A percentile compares a stretch with the other conserved stretches of the same genome.
These are phyloP conservation scores for Parus major DNA, from an alignment of 2,113 vertebrate species.

Conservation along the genomic window DNA sequence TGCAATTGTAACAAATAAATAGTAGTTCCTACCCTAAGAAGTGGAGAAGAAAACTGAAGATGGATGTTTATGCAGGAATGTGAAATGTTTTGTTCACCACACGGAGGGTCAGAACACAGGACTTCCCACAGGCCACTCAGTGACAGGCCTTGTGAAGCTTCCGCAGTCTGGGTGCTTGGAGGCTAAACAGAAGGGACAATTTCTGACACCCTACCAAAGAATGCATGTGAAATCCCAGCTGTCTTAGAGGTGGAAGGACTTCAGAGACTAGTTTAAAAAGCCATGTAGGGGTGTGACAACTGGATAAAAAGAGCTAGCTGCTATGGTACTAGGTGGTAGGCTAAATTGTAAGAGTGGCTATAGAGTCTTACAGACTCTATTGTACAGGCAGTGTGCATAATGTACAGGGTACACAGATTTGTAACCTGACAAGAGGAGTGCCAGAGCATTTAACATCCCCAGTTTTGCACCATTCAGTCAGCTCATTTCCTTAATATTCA, in stretches of 20 bases:
- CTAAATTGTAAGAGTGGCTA: background rate
- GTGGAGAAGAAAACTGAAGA: background rate
- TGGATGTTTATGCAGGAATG: background rate
- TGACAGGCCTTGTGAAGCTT: background rate
- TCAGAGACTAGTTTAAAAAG: background rate
- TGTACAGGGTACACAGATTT: background rate
- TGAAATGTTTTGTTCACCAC: background rate
- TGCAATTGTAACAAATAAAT: background rate
- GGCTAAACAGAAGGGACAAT: background rate
- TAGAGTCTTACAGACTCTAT: background rate
- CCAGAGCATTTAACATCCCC: background rate
- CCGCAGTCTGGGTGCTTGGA: background rate
- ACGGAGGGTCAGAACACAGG: rapidly evolving
- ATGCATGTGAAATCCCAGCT: background rate
- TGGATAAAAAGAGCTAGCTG: background rate
- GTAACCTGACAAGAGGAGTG: background rate
- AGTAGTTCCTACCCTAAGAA: background rate
- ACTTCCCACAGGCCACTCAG: background rate
- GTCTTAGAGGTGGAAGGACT: background rate
- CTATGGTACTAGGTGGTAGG: background rate
- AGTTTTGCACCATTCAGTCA: background rate
- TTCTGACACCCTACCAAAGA: background rate
- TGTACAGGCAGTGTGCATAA: background rate
- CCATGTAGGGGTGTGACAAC: background rate
- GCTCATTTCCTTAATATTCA: background rate